Evolutionary conservation across 1,140 invertebrate genomes (phyloP), one percentile per base, ranked within the genome.

Genomic region (Lineus longissimus): DNA sequence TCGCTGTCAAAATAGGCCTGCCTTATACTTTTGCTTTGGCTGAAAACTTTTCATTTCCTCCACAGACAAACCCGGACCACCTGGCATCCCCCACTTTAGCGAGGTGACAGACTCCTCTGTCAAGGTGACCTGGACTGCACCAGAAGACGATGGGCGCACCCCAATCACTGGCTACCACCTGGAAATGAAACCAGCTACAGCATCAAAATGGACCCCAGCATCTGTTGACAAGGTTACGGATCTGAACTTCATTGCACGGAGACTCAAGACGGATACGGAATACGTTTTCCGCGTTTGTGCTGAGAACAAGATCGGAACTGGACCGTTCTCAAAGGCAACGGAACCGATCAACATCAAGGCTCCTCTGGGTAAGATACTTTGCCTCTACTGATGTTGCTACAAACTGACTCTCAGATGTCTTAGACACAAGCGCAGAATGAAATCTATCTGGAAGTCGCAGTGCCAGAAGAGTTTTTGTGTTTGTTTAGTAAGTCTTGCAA

Each of bases 291-390:
- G 94, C 78, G 90, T 97, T 54, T 60, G 69, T 51, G 97, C 97
- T 47, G 95, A 98, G 79, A 98, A 98, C 84, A 93, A 96, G 68
- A 97, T 98, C 72, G 97, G 97, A 0, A 84, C 95, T 11, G 95
- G 94, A 15, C 94, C 97, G 70, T 92, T 95, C 19, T 80, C 98
- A 17, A 93, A 95, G 77, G 75, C 94, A 0, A 93, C 93, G 69
- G 91, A 90, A 76, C 89, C 93, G 15, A 89, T 95, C 9, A 84
- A 91, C 31, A 94, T 94, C 2, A 97, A 97, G 81, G 93, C 93
- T 81, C 94, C 94, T 67, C 97, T 94, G 81, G 93, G 94, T 97
- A 84, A 89, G 91, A 67, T 47, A 66, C 33, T 36, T 6, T 36
- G 9, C 23, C 15, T 22, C n/a, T 4, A 63, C 11, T 25, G 15